Evolutionary conservation across 1,140 invertebrate species (phyloP).

Genomic region (Dinothrombium tinctorium): DNA sequence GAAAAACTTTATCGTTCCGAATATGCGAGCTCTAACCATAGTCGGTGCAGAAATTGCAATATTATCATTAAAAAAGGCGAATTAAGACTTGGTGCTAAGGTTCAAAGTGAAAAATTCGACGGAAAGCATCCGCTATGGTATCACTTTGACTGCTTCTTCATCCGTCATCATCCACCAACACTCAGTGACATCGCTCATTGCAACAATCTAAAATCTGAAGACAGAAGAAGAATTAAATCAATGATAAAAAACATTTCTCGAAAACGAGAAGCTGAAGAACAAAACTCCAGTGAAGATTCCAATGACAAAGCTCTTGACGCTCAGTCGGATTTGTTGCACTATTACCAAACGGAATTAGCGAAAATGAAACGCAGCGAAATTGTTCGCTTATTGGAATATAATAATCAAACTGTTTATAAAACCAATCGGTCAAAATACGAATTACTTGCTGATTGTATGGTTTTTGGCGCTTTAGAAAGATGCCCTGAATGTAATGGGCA

Average conservation of each 20-base stretch:
- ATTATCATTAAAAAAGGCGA: slow-evolving; percentile 40
- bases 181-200: slow-evolving; percentile 58
- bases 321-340: slow-evolving; percentile 32
- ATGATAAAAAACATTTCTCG: slow-evolving; percentile 41
- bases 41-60: slow-evolving; percentile 64
- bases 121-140: slow-evolving; percentile 71
- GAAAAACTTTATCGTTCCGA: slow-evolving; percentile 62
- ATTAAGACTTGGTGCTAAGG: slow-evolving; percentile 55
- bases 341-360: slow-evolving; percentile 16
- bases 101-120: slow-evolving; percentile 67
- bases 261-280: slow-evolving; percentile 20
- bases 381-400: neutral
- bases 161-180: slow-evolving; percentile 42
- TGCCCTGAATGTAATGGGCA: slow-evolving; percentile 59
- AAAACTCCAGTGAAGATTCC: neutral
- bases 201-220: slow-evolving; percentile 48
- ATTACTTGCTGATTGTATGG: slow-evolving; percentile 50
- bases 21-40: slow-evolving; percentile 66
- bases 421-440: slow-evolving; percentile 34
- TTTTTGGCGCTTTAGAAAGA: slow-evolving; percentile 52
- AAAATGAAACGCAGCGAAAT: slow-evolving; percentile 14
- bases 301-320: slow-evolving; percentile 53
- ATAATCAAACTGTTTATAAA: slow-evolving; percentile 34
- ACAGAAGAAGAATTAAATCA: slow-evolving; percentile 53
- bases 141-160: slow-evolving; percentile 69